These are phyloP conservation scores for Emydoidea blandingii DNA, from an alignment of 2,797 vertebrate genomes.

Conservation along the genomic window DNA sequence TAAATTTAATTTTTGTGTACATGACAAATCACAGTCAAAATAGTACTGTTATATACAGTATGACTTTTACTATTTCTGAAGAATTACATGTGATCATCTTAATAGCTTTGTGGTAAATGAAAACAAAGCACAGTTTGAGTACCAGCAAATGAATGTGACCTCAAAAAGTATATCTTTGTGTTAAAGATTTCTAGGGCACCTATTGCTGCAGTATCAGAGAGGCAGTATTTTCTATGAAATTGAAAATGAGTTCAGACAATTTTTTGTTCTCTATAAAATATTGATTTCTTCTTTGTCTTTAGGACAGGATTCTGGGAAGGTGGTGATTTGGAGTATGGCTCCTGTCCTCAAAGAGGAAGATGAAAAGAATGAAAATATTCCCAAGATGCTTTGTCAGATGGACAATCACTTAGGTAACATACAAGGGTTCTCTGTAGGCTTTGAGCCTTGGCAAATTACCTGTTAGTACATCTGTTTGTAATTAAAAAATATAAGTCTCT, in stretches of 20 bases:
- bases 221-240: neutral
- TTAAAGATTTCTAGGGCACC: neutral
- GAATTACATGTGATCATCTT: neutral
- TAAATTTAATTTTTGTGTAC: neutral
- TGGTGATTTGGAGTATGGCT: slow-evolving; percentile 99
- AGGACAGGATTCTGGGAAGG: slow-evolving; percentile 99
- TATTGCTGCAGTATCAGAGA: neutral
- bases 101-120: neutral
- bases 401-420: slow-evolving; percentile 97
- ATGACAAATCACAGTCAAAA: neutral
- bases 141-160: neutral
- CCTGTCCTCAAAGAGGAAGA: slow-evolving; percentile 97
- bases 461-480: slow-evolving; percentile 61
- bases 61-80: neutral
- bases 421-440: slow-evolving; percentile 57
- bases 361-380: slow-evolving; percentile 97
- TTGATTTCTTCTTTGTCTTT: slow-evolving; percentile 39
- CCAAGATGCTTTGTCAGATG: slow-evolving; percentile 99
- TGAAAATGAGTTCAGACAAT: neutral
- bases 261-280: neutral
- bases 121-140: neutral
- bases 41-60: neutral
- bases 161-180: neutral
- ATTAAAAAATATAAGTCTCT: slow-evolving; percentile 52
- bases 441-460: slow-evolving; percentile 62